A percentile compares a stretch with the other conserved stretches of the same genome.
These are phyloP conservation scores for Bimastos eiseni DNA, from an alignment of 2,888 invertebrate species.

Conservation along the genomic window DNA sequence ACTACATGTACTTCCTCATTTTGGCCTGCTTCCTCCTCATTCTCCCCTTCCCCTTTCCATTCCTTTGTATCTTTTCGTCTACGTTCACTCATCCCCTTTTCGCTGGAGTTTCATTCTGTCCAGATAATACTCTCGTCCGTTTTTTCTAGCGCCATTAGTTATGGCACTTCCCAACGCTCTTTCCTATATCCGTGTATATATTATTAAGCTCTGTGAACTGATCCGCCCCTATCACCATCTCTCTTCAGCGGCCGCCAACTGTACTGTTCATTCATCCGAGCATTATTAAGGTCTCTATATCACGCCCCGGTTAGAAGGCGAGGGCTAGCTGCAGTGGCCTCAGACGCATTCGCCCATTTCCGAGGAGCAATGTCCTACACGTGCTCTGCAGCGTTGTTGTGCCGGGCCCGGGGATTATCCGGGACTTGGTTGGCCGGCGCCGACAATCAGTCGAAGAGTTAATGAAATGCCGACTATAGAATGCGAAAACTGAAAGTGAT, in stretches of 20 bases:
- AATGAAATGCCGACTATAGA: not conserved
- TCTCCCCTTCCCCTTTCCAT: not conserved
- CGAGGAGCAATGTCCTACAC: not conserved
- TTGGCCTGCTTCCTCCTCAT: not conserved
- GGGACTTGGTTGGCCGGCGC: not conserved
- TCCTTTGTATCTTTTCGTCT: not conserved
- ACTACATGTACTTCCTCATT: too few relatives aligned
- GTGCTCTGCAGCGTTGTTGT: not conserved
- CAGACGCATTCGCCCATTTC: not conserved
- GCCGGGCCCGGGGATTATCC: not conserved
- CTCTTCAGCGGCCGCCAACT: not conserved
- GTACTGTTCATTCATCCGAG: not conserved
- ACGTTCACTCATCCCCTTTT: not conserved
- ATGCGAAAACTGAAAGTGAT: not conserved
- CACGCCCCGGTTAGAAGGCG: not conserved
- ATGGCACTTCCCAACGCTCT: not conserved
- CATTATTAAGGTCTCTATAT: not conserved
- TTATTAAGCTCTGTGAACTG: not conserved
- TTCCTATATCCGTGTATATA: not conserved
- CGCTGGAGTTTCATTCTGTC: not conserved
- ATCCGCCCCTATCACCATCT: not conserved
- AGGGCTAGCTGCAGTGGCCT: not conserved
- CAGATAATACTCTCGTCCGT: not conserved
- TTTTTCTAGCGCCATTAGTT: not conserved
- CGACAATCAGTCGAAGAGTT: constrained; percentile 13